phyloP scores from a whole-genome alignment of 2,797 vertebrate species.

The Hemitrygon akajei region DNA sequence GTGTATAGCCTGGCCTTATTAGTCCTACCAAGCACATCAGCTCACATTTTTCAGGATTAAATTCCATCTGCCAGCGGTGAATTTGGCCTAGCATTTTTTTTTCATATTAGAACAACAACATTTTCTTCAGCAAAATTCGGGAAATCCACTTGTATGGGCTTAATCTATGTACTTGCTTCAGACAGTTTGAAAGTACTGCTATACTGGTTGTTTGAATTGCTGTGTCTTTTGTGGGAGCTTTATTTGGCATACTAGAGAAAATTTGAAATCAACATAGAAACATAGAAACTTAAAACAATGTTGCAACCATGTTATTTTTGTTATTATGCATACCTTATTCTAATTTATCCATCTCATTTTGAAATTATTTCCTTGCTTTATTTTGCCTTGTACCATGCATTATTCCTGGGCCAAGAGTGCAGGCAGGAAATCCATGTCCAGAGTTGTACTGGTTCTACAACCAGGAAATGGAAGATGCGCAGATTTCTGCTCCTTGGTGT shows the following conservation, averaged over 20 bases:
- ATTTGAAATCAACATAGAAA: neutral
- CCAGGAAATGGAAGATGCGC: neutral
- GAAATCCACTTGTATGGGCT: neutral
- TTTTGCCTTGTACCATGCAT: neutral
- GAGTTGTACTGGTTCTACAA: neutral
- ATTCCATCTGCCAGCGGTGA: no score
- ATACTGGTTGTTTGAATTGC: neutral
- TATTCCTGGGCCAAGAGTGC: neutral
- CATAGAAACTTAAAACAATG: neutral
- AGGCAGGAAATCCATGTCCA: neutral
- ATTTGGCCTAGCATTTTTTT: neutral
- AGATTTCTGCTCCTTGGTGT: neutral
- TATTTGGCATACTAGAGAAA: neutral
- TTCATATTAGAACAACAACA: neutral
- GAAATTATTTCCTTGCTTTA: neutral
- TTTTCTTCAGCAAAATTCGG: neutral
- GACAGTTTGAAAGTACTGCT: neutral
- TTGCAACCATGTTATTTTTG: neutral
- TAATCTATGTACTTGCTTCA: neutral
- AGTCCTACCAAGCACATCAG: no score
- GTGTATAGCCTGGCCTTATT: no score
- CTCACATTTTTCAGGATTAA: no score
- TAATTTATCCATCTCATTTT: neutral
- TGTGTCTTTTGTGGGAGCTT: neutral
- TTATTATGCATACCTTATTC: neutral